Conservation (phyloP, 2,888 invertebrate species). For the Ophion ventricosus region DNA sequence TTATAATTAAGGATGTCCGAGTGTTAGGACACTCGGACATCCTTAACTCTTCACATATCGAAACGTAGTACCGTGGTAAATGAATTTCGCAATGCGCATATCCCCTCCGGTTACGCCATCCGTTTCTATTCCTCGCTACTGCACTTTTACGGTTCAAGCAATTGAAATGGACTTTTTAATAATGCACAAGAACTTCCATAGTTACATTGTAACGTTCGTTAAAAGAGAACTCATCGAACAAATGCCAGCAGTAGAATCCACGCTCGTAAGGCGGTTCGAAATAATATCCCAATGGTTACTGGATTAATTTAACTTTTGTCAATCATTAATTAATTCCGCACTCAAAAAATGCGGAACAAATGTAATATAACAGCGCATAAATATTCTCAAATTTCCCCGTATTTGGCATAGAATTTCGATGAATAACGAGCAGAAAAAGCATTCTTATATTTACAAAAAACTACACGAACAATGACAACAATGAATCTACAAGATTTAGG, state of each 20-base stretch:
- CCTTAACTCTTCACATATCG: background rate
- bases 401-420: background rate
- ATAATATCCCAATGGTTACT: background rate
- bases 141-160: background rate
- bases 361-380: background rate
- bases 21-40: too few relatives aligned
- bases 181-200: background rate
- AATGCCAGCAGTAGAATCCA: background rate
- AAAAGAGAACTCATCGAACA: background rate
- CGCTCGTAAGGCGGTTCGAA: background rate
- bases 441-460: background rate
- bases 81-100: background rate
- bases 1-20: too few relatives aligned
- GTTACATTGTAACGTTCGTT: background rate
- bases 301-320: background rate
- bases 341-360: background rate
- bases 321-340: background rate
- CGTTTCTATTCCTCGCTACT: background rate
- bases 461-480: background rate
- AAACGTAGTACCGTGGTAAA: background rate
- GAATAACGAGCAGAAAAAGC: background rate
- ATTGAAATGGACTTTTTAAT: background rate
- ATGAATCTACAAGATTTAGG: too few relatives aligned
- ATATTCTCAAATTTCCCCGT: background rate
- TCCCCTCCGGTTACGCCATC: background rate